phyloP scores from a whole-genome alignment of 1,140 invertebrate species.

The Papilio machaon region DNA sequence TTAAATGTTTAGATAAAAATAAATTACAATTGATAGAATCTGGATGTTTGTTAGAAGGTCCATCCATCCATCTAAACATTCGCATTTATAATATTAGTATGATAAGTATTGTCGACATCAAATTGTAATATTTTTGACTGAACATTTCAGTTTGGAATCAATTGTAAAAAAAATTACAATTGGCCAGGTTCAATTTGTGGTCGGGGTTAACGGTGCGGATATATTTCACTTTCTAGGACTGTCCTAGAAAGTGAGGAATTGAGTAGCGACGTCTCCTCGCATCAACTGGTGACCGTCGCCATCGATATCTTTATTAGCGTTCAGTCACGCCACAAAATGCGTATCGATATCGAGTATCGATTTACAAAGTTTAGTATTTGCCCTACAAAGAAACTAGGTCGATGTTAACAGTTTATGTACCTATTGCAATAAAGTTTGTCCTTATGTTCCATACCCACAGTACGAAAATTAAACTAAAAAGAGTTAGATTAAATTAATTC shows the following conservation, averaged over 20 bases:
- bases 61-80: no score
- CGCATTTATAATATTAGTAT: no score
- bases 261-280: neutral
- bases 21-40: no score
- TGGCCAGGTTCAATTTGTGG: neutral
- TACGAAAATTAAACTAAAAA: neutral
- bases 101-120: no score
- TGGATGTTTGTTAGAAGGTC: no score
- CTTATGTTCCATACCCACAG: neutral
- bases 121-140: neutral
- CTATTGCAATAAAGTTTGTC: neutral
- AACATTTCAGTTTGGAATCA: neutral
- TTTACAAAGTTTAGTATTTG: slow-evolving; percentile 23
- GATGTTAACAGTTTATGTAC: slow-evolving; percentile 6
- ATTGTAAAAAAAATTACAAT: neutral
- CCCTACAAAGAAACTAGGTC: slow-evolving; percentile 21
- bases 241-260: slow-evolving; percentile 54
- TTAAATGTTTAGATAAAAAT: no score
- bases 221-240: slow-evolving; percentile 60
- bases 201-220: slow-evolving; percentile 29
- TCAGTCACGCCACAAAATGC: slow-evolving; percentile 33
- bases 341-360: slow-evolving; percentile 37
- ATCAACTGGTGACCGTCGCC: slow-evolving; percentile 41
- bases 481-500: no score
- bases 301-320: slow-evolving; percentile 45